These are phyloP conservation scores for Amphiprion ocellaris DNA, from an alignment of 2,113 vertebrate genomes.

Conservation along the genomic window DNA sequence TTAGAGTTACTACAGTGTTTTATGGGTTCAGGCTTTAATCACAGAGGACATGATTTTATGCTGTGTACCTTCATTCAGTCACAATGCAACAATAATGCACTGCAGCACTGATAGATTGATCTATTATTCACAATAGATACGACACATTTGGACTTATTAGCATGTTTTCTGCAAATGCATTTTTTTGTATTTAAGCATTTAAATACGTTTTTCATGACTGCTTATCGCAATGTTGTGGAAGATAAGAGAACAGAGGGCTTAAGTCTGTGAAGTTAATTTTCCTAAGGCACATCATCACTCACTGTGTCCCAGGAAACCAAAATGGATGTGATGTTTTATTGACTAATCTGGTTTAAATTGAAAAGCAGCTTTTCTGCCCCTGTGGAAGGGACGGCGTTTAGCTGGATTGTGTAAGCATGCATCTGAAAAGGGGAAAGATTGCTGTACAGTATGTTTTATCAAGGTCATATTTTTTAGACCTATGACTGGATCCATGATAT, in stretches of 20 bases:
- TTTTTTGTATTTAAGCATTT: background rate
- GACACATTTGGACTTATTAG: background rate
- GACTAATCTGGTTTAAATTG: conserved; percentile 73
- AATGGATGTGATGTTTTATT: conserved; percentile 55
- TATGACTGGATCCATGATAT: background rate
- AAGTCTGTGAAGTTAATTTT: conserved; percentile 44
- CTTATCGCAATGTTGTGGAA: conserved; percentile 25
- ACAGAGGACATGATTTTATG: background rate
- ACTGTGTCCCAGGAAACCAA: conserved; percentile 38
- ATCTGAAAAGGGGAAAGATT: background rate
- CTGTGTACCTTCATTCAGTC: background rate
- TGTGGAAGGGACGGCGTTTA: conserved; percentile 6
- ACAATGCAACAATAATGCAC: background rate
- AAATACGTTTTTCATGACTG: background rate
- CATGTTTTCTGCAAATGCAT: background rate
- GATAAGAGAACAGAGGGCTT: conserved; percentile 27
- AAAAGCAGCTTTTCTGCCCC: conserved; percentile 69
- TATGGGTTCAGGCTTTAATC: background rate
- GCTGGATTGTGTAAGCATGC: conserved; percentile 11
- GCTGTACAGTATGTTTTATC: conserved; percentile 9
- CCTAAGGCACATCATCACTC: conserved; percentile 42
- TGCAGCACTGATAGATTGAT: background rate
- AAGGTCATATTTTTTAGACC: conserved; percentile 7
- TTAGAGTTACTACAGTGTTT: background rate
- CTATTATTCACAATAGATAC: background rate